Conservation (phyloP, 2,888 invertebrate species). For the Acrobeloides nanus region DNA sequence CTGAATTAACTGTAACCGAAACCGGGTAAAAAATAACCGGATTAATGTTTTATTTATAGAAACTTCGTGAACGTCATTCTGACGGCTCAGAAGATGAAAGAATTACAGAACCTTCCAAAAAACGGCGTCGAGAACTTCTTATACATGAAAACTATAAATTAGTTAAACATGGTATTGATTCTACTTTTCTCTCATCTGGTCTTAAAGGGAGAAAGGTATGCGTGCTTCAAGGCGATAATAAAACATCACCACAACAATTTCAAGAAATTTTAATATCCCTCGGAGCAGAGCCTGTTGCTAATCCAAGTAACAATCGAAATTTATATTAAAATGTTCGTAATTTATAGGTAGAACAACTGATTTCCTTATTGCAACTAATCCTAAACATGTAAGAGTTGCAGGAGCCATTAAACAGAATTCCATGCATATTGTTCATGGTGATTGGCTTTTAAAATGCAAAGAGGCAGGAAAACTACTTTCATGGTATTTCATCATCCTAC, state of each 20-base stretch:
- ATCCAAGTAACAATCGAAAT: conserved; percentile 11
- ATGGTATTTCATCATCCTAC: conserved; percentile 15
- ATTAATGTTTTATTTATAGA: conserved; percentile 10
- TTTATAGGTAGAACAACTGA: conserved; percentile 11
- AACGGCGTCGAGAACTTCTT: neutral
- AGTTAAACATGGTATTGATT: neutral
- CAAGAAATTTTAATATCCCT: conserved; percentile 30
- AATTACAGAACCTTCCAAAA: too few species aligned
- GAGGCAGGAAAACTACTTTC: conserved; percentile 11
- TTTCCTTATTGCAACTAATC: conserved; percentile 18
- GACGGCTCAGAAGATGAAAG: neutral
- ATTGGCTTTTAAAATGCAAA: conserved; percentile 16
- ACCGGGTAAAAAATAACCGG: too few species aligned
- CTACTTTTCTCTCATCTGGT: conserved; percentile 1
- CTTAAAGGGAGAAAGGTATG: conserved; percentile 22
- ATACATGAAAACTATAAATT: conserved; percentile 7
- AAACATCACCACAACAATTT: conserved; percentile 16
- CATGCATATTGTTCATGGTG: conserved; percentile 12
- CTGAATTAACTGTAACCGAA: too few species aligned
- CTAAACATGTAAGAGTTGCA: conserved; percentile 9
- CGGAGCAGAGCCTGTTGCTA: conserved; percentile 32
- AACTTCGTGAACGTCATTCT: conserved; percentile 8
- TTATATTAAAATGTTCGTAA: neutral
- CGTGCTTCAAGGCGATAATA: conserved; percentile 20
- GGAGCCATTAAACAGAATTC: conserved; percentile 12